Evolutionary conservation across 2,113 vertebrate species (phyloP), one percentile per base, ranked within the genome.

Genomic region (Lagenorhynchus albirostris): DNA sequence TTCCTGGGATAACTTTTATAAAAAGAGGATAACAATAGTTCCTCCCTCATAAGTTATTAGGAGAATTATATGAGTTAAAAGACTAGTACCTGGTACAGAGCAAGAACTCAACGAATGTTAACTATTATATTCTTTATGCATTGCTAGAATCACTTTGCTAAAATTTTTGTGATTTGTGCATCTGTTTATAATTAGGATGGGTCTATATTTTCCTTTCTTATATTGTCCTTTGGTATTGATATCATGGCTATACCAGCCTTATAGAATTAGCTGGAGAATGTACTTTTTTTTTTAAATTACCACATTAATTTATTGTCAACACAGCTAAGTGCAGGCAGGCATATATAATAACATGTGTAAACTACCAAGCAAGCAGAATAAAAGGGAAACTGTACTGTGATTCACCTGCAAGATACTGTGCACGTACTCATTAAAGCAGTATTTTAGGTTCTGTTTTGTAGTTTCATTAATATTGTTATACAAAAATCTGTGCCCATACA

Each of bases 271-370:
- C 5, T 71, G 14, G 36, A 68, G 12, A 77, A 91, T 79, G 36
- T 17, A 77, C 36, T 77, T 53, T 53, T 53, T 50, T 53, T 53
- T 53, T 53, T 53, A 91, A 97, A 97, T 97, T 97, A 96, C 71
- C 80, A 91, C 79, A 94, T 94, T 97, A 97, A 96, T 92, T 91
- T 53, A 53, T 6, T 17, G 47, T 95, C 92, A 97, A 93, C 84
- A 96, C 87, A 97, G 85, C 80, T 71, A 79, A 96, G 36, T 29
- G 74, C 8, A 65, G 33, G 84, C 70, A 95, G 62, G 71, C n/a
- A 86, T 95, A 67, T 68, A 94, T 12, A 94, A 91, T 58, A 95
- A 73, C 26, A 70, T 81, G 62, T 94, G 20, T 79, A 95, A 97
- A 95, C 53, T 91, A 92, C 62, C 47, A 89, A 96, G 29, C 10